Base-by-base conservation (phyloP, 2,888 invertebrate genomes). In the Agrotis exclamationis region DNA sequence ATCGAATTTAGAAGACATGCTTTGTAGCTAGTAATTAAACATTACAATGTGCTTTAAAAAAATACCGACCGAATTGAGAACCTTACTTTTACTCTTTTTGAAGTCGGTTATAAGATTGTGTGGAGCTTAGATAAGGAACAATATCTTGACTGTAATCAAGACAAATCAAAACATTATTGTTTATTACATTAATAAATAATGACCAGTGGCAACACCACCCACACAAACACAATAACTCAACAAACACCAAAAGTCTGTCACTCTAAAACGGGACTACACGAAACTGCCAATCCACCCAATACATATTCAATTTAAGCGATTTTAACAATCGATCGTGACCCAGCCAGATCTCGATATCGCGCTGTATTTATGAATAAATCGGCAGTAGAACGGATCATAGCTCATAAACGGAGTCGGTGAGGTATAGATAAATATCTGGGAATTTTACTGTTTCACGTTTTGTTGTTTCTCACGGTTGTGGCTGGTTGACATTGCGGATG, bases 271-370 rank as follows among this genome's bases (percentile, higher is more conserved):
- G 76, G 74, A 78, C 71, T 78, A 56, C 82, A 74, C 74, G 70
- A 80, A 74, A 67, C 79, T 39, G 56, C 53, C 70, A 74, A 76
- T 79, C 76, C 68, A 39, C 48, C 63, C 59, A 76, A 83, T 86
- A 83, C 85, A 84, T 84, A 84, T 85, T 86, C 86, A 85, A 84
- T 85, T 74, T 78, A 74, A 84, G 71, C 75, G 86, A 86, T 87
- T 84, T 86, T 88, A 89, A 88, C 87, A 86, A 91, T 89, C 88
- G 88, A 84, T 93, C 92, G 92, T 92, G 93, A 92, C 91, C 87
- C 86, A 89, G 90, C 89, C 86, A 85, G 89, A 91, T 90, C 88
- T 89, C 86, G 88, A 88, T 87, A 90, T 91, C 92, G 89, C 90
- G 87, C 89, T 82, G 87, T 85, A 80, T 86, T 85, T 89, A 88